These are phyloP conservation scores for Plagodis dolabraria DNA, from an alignment of 2,888 invertebrate genomes.

Conservation along the genomic window DNA sequence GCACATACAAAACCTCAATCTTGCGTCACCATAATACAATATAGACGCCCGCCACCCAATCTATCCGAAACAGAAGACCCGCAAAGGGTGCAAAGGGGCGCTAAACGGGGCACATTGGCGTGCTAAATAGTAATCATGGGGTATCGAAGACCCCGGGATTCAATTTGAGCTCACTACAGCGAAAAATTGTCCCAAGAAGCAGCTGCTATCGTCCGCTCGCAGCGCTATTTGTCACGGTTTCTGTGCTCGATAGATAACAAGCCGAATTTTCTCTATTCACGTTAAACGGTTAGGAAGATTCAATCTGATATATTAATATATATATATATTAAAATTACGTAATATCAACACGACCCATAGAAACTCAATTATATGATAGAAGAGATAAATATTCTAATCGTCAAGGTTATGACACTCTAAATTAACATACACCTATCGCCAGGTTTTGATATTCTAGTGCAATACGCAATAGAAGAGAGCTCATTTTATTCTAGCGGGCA, in stretches of 20 bases:
- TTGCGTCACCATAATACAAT: slow-evolving; percentile 7
- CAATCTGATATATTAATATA: not conserved
- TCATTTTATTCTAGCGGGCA: no score
- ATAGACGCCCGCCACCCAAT: slow-evolving; percentile 7
- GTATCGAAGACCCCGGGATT: slow-evolving; percentile 65
- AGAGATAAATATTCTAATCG: no score
- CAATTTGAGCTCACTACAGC: slow-evolving; percentile 80
- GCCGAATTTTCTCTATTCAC: slow-evolving; percentile 43
- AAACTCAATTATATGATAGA: no score
- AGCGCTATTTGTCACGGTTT: slow-evolving; percentile 44
- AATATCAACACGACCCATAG: no score
- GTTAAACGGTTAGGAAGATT: slow-evolving; percentile 29
- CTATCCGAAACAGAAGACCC: slow-evolving; percentile 19
- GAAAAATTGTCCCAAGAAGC: slow-evolving; percentile 79
- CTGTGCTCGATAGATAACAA: slow-evolving; percentile 45
- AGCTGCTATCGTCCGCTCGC: slow-evolving; percentile 66
- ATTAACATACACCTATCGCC: no score
- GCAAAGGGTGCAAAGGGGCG: slow-evolving; percentile 22
- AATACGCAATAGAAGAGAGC: no score
- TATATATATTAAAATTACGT: not conserved
- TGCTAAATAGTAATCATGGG: slow-evolving; percentile 64
- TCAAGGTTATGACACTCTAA: no score
- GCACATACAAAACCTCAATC: not conserved
- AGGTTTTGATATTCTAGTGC: no score
- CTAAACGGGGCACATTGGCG: slow-evolving; percentile 31